These are phyloP conservation scores for Aurelia aurita complex sp. Pacific DNA, from an alignment of 30 jellyfish, hydroid and myxozoan genomes.

Conservation along the genomic window DNA sequence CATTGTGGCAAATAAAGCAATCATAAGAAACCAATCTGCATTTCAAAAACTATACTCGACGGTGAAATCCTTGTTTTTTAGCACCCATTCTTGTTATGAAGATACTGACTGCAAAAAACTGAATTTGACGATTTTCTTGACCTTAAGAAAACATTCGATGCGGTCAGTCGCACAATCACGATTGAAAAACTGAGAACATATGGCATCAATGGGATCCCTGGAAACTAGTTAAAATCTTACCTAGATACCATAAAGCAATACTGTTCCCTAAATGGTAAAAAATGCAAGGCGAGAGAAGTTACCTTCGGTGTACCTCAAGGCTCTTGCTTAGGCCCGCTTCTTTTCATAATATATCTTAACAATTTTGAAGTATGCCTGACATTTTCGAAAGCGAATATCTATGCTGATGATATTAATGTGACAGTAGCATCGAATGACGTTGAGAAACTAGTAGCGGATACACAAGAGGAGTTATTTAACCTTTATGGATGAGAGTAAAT, in stretches of 20 bases:
- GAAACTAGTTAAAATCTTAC: constrained; percentile 18
- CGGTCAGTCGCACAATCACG: constrained; percentile 9
- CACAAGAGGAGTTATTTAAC: constrained; percentile 1
- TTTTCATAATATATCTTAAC: background rate
- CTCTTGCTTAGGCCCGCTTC: constrained; percentile 6
- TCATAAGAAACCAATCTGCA: constrained; percentile 2
- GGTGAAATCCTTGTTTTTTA: background rate
- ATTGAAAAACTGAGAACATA: constrained; percentile 3
- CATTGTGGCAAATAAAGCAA: background rate
- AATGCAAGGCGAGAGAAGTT: background rate
- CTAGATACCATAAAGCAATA: constrained; percentile 8
- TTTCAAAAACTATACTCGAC: constrained; percentile 3
- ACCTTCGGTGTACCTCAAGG: constrained; percentile 22
- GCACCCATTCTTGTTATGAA: constrained; percentile 33
- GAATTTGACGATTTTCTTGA: constrained; percentile 12
- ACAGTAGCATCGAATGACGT: background rate
- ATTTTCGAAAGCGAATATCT: background rate
- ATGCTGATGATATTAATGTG: constrained; percentile 10
- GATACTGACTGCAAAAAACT: constrained; percentile 17
- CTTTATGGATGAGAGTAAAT: constrained; percentile 19
- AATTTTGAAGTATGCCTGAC: background rate
- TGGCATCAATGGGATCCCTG: constrained; percentile 14
- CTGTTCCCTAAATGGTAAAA: background rate
- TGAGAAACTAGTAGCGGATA: background rate
- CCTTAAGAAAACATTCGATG: constrained; percentile 23